phyloP scores from a whole-genome alignment of 2,113 vertebrate genomes.

The Neomonachus schauinslandi region DNA sequence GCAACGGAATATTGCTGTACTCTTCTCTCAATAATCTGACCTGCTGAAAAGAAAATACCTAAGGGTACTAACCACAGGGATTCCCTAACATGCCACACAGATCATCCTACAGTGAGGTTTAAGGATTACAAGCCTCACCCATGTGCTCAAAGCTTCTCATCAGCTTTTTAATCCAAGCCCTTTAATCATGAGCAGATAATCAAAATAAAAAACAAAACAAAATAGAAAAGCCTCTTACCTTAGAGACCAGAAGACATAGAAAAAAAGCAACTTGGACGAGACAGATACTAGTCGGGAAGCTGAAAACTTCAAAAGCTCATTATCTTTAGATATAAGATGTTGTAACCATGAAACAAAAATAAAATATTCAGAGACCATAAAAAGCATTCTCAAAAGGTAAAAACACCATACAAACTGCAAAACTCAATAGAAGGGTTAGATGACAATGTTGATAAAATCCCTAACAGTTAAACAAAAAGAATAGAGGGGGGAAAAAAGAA shows the following conservation, averaged over 20 bases:
- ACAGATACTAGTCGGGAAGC: neutral
- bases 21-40: neutral
- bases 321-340: neutral
- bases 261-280: neutral
- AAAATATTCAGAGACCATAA: neutral
- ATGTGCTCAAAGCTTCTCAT: neutral
- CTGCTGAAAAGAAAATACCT: neutral
- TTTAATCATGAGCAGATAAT: neutral
- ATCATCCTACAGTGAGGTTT: neutral
- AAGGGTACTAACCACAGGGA: neutral
- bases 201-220: neutral
- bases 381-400: neutral
- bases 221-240: neutral
- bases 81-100: neutral
- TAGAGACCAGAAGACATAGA: conserved; percentile 16
- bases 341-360: neutral
- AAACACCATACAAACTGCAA: neutral
- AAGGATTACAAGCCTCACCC: neutral
- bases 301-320: neutral
- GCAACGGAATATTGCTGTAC: neutral
- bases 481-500: neutral
- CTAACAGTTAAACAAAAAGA: neutral
- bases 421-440: neutral
- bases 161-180: neutral
- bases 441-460: neutral